Evolutionary conservation across 2,797 vertebrate genomes (phyloP), one percentile per base, ranked within the genome.

Genomic region (Varecia variegata): DNA sequence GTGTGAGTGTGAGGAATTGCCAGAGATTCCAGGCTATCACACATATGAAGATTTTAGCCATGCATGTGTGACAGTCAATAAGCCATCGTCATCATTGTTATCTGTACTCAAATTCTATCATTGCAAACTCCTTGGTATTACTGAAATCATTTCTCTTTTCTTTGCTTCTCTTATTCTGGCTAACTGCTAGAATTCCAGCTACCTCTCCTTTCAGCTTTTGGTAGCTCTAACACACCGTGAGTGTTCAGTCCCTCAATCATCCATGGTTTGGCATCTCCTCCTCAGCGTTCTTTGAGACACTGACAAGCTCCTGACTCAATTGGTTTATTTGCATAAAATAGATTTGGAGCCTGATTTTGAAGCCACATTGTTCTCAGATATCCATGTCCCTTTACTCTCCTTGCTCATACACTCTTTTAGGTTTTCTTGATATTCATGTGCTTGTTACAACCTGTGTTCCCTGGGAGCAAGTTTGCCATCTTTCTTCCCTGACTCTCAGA

Each of bases 41-140:
- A 17, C 30, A 27, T 27, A 7, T 7, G 7, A 62, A 45, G 20
- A 18, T 35, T 30, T 52, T 50, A 77, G 35, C 32, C 38, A 79
- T 40, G 56, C 0, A 2, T 2, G 14, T 13, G 0, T 1, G 14
- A 88, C n/a, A 25, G 8, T 54, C 43, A 30, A 0, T 32, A 30
- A 52, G 2, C 13, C 32, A 8, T 50, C 27, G 35, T n/a, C 30
- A 62, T 40, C 7, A 21, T 10, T 70, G 18, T 20, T n/a, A 20
- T 47, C 15, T 40, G 9, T 21, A n/a, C 50, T 38, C n/a, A 77
- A 50, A 65, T 43, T 67, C 14, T 13, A 50, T 18, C 17, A 43
- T 7, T 18, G 7, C 27, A 38, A 62, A 56, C n/a, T 73, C 47
- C 0, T 43, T 74, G 5, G 4, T 23, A 25, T 23, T 23, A 18